Conservation (phyloP, 2,888 invertebrate species). For the Diloba caeruleocephala region DNA sequence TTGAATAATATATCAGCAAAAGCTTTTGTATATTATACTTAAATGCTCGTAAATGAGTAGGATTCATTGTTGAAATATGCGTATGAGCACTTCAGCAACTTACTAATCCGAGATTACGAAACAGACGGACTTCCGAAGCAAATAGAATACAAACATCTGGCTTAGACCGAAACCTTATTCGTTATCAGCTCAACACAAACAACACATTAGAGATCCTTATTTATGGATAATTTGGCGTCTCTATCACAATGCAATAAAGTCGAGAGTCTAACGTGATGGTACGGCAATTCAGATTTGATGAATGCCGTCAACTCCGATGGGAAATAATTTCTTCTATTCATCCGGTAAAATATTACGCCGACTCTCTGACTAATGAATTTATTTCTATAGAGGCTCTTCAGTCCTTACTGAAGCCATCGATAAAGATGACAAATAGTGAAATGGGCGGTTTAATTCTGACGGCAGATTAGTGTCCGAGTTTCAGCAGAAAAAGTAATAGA, state of each 20-base stretch:
- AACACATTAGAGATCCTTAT: constrained; percentile 30
- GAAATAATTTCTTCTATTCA: constrained; percentile 82
- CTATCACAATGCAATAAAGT: constrained; percentile 49
- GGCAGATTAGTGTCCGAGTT: constrained; percentile 38
- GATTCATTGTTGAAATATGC: no score
- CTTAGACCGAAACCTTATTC: constrained; percentile 52
- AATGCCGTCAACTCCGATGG: constrained; percentile 65
- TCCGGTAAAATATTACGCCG: constrained; percentile 77
- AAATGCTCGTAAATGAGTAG: no score
- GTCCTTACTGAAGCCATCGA: constrained; percentile 54
- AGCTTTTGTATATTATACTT: no score
- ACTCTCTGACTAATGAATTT: constrained; percentile 79
- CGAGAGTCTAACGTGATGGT: constrained; percentile 38
- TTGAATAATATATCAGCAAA: no score
- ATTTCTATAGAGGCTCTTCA: constrained; percentile 69
- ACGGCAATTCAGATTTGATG: constrained; percentile 64
- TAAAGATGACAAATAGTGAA: constrained; percentile 63
- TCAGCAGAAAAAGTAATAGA: constrained; percentile 23
- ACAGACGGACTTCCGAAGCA: constrained; percentile 37
- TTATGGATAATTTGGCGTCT: constrained; percentile 18
- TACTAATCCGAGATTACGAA: not conserved
- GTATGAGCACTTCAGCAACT: no score
- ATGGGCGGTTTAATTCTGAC: constrained; percentile 45
- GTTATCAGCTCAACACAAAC: constrained; percentile 55
- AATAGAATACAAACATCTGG: constrained; percentile 54